Evolutionary conservation across 1,140 invertebrate genomes (phyloP).

Genomic region (Anoplolepis gracilipes): DNA sequence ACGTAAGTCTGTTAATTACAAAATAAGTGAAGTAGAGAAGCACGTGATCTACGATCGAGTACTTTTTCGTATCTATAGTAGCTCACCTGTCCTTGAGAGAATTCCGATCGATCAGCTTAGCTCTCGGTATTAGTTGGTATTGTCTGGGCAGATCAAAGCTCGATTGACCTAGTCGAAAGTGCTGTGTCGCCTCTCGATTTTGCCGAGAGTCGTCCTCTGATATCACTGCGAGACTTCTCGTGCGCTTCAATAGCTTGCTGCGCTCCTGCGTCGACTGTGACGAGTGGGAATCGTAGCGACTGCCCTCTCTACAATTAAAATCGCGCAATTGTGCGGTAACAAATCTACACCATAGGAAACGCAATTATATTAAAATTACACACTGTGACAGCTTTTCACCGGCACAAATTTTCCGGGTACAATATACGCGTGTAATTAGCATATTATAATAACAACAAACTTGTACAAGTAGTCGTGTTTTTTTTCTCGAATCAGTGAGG

Average conservation of each 20-base stretch:
- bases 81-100: slow-evolving; percentile 89
- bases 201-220: slow-evolving; percentile 90
- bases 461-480: slow-evolving; percentile 4
- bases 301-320: slow-evolving; percentile 67
- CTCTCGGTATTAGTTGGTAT: slow-evolving; percentile 91
- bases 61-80: neutral
- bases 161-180: slow-evolving; percentile 77
- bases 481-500: neutral
- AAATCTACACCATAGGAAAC: slow-evolving; percentile 18
- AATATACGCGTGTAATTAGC: slow-evolving; percentile 1
- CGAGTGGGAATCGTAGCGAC: slow-evolving; percentile 78
- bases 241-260: slow-evolving; percentile 89
- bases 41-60: neutral
- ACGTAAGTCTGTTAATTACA: neutral
- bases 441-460: slow-evolving; percentile 19
- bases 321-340: slow-evolving; percentile 35
- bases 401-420: too few relatives aligned
- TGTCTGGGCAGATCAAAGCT: slow-evolving; percentile 87
- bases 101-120: slow-evolving; percentile 91
- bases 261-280: slow-evolving; percentile 80
- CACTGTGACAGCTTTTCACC: neutral
- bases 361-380: slow-evolving; percentile 42
- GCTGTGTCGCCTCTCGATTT: slow-evolving; percentile 68
- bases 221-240: slow-evolving; percentile 91
- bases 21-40: neutral